phyloP scores from a whole-genome alignment of 2,113 vertebrate species.

The Erythrolamprus reginae region DNA sequence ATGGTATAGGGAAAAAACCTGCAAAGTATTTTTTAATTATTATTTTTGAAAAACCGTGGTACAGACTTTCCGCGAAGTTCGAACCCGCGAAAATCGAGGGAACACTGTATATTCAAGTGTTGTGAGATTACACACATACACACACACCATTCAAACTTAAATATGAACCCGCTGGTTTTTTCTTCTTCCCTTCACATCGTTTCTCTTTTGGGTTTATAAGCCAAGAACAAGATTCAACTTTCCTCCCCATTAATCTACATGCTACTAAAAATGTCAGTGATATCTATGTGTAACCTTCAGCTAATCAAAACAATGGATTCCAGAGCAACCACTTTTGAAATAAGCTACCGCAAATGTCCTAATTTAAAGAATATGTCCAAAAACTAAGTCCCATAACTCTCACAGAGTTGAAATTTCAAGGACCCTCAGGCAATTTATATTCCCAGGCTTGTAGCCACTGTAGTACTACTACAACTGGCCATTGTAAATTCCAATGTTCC shows the following conservation, averaged over 20 bases:
- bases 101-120: too few species aligned
- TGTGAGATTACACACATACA: too few species aligned
- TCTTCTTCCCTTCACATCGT: background rate
- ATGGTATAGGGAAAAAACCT: too few species aligned
- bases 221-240: background rate
- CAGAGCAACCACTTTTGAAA: background rate
- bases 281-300: background rate
- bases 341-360: background rate
- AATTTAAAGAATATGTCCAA: background rate
- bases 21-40: too few species aligned
- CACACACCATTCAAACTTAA: background rate
- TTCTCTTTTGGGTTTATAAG: background rate
- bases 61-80: too few species aligned
- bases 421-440: background rate
- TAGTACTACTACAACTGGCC: background rate
- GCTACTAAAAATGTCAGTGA: background rate
- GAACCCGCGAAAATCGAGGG: too few species aligned
- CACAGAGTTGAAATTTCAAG: background rate
- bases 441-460: background rate
- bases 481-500: background rate
- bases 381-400: background rate
- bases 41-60: too few species aligned
- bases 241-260: background rate
- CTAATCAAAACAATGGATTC: background rate
- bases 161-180: background rate